phyloP scores from a whole-genome alignment of 2,888 invertebrate species.

The Ophion ventricosus region DNA sequence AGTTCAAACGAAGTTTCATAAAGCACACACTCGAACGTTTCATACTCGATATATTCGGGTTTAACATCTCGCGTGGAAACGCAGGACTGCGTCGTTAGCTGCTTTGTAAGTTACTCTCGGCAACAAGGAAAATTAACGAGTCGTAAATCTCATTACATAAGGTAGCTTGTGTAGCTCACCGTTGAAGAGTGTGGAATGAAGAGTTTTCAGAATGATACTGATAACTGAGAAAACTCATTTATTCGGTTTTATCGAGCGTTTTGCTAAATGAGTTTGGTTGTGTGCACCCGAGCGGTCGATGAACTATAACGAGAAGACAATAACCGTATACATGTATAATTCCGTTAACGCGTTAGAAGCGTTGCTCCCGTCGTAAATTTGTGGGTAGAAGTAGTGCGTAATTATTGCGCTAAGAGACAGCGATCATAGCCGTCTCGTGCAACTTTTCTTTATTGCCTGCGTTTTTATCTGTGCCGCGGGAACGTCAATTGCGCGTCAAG shows the following conservation, averaged over 20 bases:
- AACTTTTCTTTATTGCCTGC: no score
- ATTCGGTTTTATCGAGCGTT: background rate
- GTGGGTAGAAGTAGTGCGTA: no score
- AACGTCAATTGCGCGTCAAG: no score
- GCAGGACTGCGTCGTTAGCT: background rate
- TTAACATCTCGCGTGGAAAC: background rate
- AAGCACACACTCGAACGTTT: no score
- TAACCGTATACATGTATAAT: slow-evolving; percentile 2
- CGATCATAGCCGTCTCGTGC: no score
- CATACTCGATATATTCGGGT: no score
- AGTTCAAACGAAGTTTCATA: background rate
- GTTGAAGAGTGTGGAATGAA: no score
- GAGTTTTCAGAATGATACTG: background rate
- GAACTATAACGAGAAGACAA: slow-evolving; percentile 24
- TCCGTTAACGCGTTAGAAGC: background rate
- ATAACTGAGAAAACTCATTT: background rate
- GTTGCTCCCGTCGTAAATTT: no score
- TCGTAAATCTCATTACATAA: background rate
- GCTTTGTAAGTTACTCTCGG: background rate
- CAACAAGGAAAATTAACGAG: background rate
- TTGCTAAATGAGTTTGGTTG: slow-evolving; percentile 15
- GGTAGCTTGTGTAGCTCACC: no score
- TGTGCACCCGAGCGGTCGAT: background rate
- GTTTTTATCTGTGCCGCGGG: no score
- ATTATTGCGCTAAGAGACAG: no score